Conservation (phyloP, 37 sponge, comb jelly and placozoan genomes). For the Bolinopsis microptera region DNA sequence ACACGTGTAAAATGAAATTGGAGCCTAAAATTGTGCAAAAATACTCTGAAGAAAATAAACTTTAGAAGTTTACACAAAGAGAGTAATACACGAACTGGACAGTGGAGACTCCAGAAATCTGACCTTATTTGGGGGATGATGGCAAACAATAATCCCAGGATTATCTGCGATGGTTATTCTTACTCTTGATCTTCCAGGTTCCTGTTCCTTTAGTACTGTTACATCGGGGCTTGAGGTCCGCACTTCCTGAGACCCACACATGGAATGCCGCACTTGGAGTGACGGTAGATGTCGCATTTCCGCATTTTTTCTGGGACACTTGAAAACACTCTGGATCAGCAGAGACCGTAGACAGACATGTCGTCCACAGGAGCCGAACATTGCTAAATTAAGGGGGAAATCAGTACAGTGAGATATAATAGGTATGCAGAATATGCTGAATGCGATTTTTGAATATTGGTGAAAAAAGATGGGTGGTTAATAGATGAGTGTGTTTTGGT, state of each 20-base stretch:
- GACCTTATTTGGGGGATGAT: conserved; percentile 54
- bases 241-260: not conserved
- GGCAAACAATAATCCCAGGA: conserved; percentile 50
- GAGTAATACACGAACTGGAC: too few species aligned
- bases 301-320: not conserved
- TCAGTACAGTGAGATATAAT: too few species aligned
- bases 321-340: not conserved
- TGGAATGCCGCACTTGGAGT: not conserved
- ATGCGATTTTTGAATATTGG: too few species aligned
- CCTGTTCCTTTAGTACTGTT: not conserved
- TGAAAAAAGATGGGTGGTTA: too few species aligned
- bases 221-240: not conserved
- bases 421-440: too few species aligned
- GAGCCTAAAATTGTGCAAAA: too few species aligned
- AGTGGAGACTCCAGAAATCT: not conserved
- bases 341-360: not conserved
- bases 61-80: not conserved
- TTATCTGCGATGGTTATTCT: not conserved
- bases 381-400: not conserved
- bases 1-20: not conserved
- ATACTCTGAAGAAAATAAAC: not conserved
- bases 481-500: too few species aligned
- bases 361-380: not conserved
- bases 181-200: not conserved
- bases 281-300: not conserved